These are phyloP conservation scores for Symphodus melops DNA, from an alignment of 2,113 vertebrate genomes.

Conservation along the genomic window DNA sequence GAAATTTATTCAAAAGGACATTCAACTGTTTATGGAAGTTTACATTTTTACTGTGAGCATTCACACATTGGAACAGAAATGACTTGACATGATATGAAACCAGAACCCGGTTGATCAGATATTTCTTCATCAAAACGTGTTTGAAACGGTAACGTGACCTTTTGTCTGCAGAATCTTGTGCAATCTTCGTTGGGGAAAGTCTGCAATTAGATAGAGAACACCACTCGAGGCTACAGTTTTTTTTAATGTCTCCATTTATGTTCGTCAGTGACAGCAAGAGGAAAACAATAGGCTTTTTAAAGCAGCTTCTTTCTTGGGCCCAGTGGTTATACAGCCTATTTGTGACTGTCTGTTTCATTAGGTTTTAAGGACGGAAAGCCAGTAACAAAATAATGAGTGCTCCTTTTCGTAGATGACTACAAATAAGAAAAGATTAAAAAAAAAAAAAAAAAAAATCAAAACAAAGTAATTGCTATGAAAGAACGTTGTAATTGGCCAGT, in stretches of 20 bases:
- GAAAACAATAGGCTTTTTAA: constrained; percentile 62
- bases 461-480: constrained; percentile 59
- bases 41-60: too few species aligned
- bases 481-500: constrained; percentile 51
- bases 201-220: constrained; percentile 15
- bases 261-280: constrained; percentile 58
- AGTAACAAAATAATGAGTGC: constrained; percentile 66
- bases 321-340: constrained; percentile 64
- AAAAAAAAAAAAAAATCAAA: constrained; percentile 27
- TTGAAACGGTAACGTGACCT: background rate
- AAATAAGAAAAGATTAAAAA: constrained; percentile 26
- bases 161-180: constrained; percentile 37
- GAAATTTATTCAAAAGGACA: too few species aligned
- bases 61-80: too few species aligned
- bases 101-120: background rate
- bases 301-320: constrained; percentile 40
- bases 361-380: constrained; percentile 61
- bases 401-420: constrained; percentile 56
- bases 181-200: constrained; percentile 15
- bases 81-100: constrained; percentile 20
- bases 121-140: background rate
- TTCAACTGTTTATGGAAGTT: too few species aligned
- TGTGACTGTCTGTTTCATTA: constrained; percentile 75
- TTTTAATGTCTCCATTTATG: constrained; percentile 57
- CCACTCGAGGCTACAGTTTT: constrained; percentile 17